phyloP scores from a whole-genome alignment of 2,888 invertebrate genomes.

The Smittia aterrima region DNA sequence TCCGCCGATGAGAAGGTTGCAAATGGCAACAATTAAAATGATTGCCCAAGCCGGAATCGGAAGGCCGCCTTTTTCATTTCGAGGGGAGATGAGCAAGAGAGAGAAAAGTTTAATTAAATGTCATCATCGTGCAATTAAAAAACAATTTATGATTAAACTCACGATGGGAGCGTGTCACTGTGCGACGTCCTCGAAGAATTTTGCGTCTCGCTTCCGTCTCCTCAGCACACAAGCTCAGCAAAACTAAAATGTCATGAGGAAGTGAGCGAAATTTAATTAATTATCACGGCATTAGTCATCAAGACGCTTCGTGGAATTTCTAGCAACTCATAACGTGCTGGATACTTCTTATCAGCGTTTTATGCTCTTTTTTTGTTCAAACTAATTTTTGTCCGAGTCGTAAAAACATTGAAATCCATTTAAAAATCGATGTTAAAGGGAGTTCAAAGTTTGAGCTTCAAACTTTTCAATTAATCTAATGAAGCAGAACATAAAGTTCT shows the following conservation, averaged over 20 bases:
- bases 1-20: conserved; percentile 68
- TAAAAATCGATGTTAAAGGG: too few relatives aligned
- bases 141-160: conserved; percentile 54
- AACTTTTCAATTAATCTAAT: too few relatives aligned
- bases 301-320: background rate
- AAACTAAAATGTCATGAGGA: conserved; percentile 55
- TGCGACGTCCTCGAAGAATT: conserved; percentile 74
- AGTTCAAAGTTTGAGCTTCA: too few relatives aligned
- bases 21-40: conserved; percentile 65
- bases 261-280: conserved; percentile 3
- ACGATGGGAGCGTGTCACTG: conserved; percentile 76
- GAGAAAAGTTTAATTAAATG: conserved; percentile 20
- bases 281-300: conserved; percentile 22
- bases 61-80: conserved; percentile 59
- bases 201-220: conserved; percentile 76
- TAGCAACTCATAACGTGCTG: too few relatives aligned
- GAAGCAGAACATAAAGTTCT: too few relatives aligned
- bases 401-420: too few relatives aligned
- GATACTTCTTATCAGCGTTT: background rate
- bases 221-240: conserved; percentile 65
- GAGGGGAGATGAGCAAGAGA: conserved; percentile 25
- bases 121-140: conserved; percentile 26
- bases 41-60: conserved; percentile 78
- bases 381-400: background rate
- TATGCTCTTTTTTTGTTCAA: background rate